Percentiles rank a stretch among this genome's conserved stretches.
Conservation (phyloP, 2,797 vertebrate genomes). For the Pteropus rufus region DNA sequence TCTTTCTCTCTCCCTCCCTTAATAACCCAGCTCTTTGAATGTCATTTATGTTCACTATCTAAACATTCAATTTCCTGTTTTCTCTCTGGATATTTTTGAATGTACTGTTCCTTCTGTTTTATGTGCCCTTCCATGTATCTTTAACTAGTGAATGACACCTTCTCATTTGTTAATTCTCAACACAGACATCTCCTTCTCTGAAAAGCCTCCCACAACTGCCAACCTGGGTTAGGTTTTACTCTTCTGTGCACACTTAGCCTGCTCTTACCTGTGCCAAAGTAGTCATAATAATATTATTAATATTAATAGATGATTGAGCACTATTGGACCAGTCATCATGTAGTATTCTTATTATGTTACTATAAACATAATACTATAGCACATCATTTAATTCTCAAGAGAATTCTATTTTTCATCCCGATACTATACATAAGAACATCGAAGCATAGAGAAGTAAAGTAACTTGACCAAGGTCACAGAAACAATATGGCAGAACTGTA, state of each 20-base stretch:
- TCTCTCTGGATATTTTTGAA: background rate
- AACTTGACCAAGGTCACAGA: background rate
- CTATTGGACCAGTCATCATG: no score
- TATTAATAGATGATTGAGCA: background rate
- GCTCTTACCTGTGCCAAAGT: background rate
- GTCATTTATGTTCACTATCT: background rate
- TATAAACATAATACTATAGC: background rate
- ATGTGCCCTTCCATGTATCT: background rate
- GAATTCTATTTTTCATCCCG: background rate
- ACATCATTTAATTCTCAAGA: background rate
- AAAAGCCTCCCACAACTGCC: background rate
- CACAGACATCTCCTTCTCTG: background rate
- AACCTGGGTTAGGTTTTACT: background rate
- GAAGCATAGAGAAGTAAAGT: slow-evolving; percentile 4
- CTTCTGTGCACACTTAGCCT: background rate
- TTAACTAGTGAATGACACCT: background rate
- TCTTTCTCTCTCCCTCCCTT: background rate
- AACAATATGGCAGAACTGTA: background rate
- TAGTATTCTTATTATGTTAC: background rate
- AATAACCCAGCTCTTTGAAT: background rate
- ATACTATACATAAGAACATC: background rate
- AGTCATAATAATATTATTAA: background rate
- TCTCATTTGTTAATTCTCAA: background rate
- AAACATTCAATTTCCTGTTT: background rate
- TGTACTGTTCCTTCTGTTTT: background rate